These are phyloP conservation scores for Buphagus erythrorhynchus DNA, from an alignment of 2,797 vertebrate species.

Conservation along the genomic window DNA sequence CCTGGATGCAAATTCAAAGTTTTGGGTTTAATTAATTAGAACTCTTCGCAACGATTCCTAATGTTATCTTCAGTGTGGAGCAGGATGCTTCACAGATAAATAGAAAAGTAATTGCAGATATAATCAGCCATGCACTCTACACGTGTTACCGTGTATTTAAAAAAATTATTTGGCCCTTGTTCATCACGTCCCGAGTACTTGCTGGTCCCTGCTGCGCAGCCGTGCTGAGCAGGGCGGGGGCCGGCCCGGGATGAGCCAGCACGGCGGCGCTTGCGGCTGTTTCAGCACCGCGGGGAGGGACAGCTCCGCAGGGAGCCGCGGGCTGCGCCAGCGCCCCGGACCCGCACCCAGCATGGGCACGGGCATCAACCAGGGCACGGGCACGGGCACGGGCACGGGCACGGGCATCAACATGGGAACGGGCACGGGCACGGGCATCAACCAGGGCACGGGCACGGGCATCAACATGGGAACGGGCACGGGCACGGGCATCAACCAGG, in stretches of 20 bases:
- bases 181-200: neutral
- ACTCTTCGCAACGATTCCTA: neutral
- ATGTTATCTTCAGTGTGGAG: neutral
- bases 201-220: neutral
- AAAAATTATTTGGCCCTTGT: constrained; percentile 5
- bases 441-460: too few relatives aligned
- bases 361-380: too few relatives aligned
- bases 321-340: neutral
- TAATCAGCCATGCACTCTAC: constrained; percentile 3
- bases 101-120: constrained; percentile 19
- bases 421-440: too few relatives aligned
- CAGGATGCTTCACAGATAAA: neutral
- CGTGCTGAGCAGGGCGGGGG: neutral
- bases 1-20: neutral
- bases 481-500: too few relatives aligned
- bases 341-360: neutral
- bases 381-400: too few relatives aligned
- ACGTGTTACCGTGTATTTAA: neutral
- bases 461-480: too few relatives aligned
- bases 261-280: neutral
- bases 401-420: too few relatives aligned
- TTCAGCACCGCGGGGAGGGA: constrained; percentile 77
- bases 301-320: constrained; percentile 54
- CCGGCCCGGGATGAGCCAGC: neutral
- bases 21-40: constrained; percentile 26